A percentile compares a stretch with the other conserved stretches of the same genome.
These are phyloP conservation scores for Biston stratarius DNA, from an alignment of 2,888 invertebrate species.

Conservation along the genomic window DNA sequence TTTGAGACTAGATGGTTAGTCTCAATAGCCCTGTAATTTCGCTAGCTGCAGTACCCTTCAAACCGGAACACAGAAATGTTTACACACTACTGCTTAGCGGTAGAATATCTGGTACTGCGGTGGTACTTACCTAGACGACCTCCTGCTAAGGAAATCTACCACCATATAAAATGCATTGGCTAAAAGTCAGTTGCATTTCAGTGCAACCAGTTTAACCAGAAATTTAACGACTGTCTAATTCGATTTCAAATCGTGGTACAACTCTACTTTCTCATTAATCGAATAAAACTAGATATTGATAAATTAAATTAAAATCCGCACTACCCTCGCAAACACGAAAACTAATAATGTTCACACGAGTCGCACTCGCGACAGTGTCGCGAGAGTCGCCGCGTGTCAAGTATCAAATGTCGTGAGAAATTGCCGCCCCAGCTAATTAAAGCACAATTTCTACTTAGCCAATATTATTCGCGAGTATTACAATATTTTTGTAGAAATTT, in stretches of 20 bases:
- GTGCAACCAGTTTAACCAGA: too few species aligned
- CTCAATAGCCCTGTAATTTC: too few species aligned
- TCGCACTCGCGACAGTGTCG: slow-evolving; percentile 20
- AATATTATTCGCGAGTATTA: slow-evolving; percentile 4
- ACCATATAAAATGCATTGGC: too few species aligned
- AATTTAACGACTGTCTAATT: neutral
- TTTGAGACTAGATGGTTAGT: too few species aligned
- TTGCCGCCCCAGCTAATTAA: slow-evolving; percentile 24
- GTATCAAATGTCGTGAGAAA: slow-evolving; percentile 34
- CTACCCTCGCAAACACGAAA: slow-evolving; percentile 26
- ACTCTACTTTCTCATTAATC: neutral
- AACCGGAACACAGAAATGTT: too few species aligned
- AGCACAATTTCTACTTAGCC: slow-evolving; percentile 13
- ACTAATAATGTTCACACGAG: slow-evolving; percentile 35
- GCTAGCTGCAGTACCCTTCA: too few species aligned
- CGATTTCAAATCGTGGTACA: neutral
- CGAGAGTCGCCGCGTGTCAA: slow-evolving; percentile 19
- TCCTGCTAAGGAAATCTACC: too few species aligned
- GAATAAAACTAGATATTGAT: slow-evolving; percentile 9
- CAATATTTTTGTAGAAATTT: too few species aligned
- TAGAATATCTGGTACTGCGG: too few species aligned
- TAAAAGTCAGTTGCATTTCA: too few species aligned
- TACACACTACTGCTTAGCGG: too few species aligned
- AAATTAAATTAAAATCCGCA: slow-evolving; percentile 28
- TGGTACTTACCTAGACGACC: too few species aligned